These are phyloP conservation scores for Neomonachus schauinslandi DNA, from an alignment of 2,113 vertebrate genomes.

Conservation along the genomic window DNA sequence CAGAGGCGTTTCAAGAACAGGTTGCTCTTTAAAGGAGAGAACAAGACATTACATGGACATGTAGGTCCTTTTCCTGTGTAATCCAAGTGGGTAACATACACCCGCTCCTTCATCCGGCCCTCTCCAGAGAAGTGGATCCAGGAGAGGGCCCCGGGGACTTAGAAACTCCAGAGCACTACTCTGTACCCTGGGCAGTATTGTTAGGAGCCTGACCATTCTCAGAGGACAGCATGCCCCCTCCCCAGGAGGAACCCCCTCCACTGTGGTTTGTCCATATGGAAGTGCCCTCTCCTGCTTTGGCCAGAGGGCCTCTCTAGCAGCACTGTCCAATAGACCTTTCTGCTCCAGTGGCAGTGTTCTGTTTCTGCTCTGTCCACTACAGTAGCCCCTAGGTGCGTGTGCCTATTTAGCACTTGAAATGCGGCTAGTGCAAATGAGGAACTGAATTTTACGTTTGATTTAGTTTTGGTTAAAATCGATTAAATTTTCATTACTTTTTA, in stretches of 20 bases:
- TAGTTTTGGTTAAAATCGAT: neutral
- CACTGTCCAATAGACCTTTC: neutral
- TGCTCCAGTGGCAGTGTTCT: neutral
- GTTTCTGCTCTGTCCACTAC: neutral
- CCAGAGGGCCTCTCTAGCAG: neutral
- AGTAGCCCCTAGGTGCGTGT: neutral
- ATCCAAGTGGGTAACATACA: neutral
- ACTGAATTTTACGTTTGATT: neutral
- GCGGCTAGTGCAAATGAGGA: neutral
- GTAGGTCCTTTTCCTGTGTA: neutral
- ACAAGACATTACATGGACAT: neutral
- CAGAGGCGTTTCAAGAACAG: conserved; percentile 50
- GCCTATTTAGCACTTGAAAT: neutral
- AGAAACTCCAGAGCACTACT: neutral
- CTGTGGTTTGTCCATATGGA: neutral
- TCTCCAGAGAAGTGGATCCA: neutral
- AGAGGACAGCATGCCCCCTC: neutral
- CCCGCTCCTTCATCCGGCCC: conserved; percentile 4
- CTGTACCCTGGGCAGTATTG: neutral
- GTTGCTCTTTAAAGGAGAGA: conserved; percentile 49
- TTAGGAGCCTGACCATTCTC: neutral
- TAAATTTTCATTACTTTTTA: neutral
- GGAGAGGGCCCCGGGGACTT: neutral
- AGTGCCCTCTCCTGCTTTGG: conserved; percentile 18
- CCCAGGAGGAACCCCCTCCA: neutral